Base-by-base conservation (phyloP, 2,888 invertebrate species). In the Pollenia labialis region DNA sequence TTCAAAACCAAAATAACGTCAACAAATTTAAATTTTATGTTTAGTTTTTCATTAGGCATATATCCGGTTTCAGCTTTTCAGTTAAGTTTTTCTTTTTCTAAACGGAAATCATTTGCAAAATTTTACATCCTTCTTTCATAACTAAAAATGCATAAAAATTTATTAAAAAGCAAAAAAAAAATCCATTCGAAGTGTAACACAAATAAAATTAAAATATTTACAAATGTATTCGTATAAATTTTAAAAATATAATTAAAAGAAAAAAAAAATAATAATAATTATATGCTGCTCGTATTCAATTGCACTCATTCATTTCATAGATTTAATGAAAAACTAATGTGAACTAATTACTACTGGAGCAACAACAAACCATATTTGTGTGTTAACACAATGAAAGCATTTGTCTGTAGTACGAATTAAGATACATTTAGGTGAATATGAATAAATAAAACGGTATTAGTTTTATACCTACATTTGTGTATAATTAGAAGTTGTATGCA, bases 91-190 rank as follows among this genome's bases (percentile, higher is more conserved):
- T 62, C 9, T 8, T 56, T 46, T 56, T 16, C 12, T 74, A 77
- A 85, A 80, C 88, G 89, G 89, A 89, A 89, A 85, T 87, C 66
- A 88, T 84, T 88, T 87, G 85, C 85, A 83, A 88, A 85, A 87
- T 74, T 83, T 68, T 60, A 81, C 87, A 87, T 84, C 87, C 87
- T 87, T 77, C 58, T 84, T 79, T 68, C 86, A 69, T 79, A 69
- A 62, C 6, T 54, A 54, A 71, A 64, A 69, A 48, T 83, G 58
- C 72, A 82, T 80, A 80, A 81, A 72, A 71, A 32, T 76, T 18
- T 44, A 64, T 66, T 44, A 32, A 32, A 32, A 32, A 32, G 4
- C 4, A 32, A 32, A 32, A 46, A 16, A 52, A 64, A 64, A 64
- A 11, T 52, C 1, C 23, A n/a, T 58, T 2, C 54, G 46, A 48